Evolutionary conservation across 2,888 invertebrate genomes (phyloP).

Genomic region (Xylota sylvarum): DNA sequence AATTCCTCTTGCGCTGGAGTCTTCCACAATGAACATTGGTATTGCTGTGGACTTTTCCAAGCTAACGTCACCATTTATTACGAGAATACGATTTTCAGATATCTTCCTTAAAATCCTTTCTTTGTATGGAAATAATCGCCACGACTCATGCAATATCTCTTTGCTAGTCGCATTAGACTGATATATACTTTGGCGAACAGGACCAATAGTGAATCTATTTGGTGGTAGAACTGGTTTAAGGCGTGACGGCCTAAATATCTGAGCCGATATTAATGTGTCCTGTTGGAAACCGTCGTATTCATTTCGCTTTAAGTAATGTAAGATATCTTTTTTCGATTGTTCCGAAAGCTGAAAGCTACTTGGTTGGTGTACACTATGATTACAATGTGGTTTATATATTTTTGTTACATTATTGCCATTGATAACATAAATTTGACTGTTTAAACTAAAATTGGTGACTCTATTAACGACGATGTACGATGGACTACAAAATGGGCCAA

Average conservation of each 20-base stretch:
- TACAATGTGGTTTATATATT: constrained; percentile 48
- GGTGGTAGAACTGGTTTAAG: constrained; percentile 24
- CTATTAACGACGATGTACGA: neutral
- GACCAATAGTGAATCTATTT: constrained; percentile 53
- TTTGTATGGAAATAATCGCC: constrained; percentile 93
- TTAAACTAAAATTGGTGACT: constrained; percentile 5
- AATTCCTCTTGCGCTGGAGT: constrained; percentile 87
- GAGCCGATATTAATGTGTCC: constrained; percentile 2
- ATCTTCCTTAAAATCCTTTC: constrained; percentile 91
- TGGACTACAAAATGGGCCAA: constrained; percentile 42
- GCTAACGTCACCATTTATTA: constrained; percentile 95
- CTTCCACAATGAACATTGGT: constrained; percentile 95
- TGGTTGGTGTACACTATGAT: constrained; percentile 27
- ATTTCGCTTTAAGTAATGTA: constrained; percentile 19
- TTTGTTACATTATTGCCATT: constrained; percentile 40
- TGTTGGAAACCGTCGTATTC: neutral
- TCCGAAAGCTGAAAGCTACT: constrained; percentile 21
- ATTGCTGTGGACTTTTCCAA: constrained; percentile 97
- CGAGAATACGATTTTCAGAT: constrained; percentile 90
- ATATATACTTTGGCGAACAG: constrained; percentile 27
- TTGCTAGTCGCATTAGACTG: neutral
- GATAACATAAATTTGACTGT: constrained; percentile 14
- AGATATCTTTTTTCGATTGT: constrained; percentile 30
- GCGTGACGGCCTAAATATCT: constrained; percentile 9
- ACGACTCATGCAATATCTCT: constrained; percentile 84